Base-by-base conservation (phyloP, 2,797 vertebrate genomes). In the Takifugu rubripes region DNA sequence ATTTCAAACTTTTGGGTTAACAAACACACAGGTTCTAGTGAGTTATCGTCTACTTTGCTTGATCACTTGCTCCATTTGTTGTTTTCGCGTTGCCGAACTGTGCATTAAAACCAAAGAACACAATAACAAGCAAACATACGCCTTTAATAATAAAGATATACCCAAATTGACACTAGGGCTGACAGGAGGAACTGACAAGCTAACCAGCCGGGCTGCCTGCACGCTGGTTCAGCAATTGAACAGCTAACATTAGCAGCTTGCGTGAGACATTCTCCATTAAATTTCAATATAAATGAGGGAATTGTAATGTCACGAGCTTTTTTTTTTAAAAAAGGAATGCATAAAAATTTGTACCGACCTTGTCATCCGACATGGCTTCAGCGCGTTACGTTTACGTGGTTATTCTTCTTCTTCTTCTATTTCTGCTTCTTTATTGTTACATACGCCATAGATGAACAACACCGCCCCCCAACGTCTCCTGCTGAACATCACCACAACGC, bases 281-380 rank as follows among this genome's bases (percentile, higher is more conserved):
- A n/a, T 12, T 3, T 33, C 5, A 12, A 0, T 6, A 2, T 29
- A 24, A 29, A 7, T 25, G 12, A 6, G 2, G 5, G 5, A 2
- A 8, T 6, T 27, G 4, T 0, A 44, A 59, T 1, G 1, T 2
- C 2, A 33, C 6, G 3, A 12, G 36, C 12, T 40, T 11, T 40
- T 17, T n/a, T 0, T 29, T 3, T 16, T 1, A 1, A 21, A 21
- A 1, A 51, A 54, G 54, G 31, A n/a, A 0, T 0, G 7, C 24
- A 10, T 1, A 54, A 64, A 21, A 61, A 42, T 61, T 63, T 2
- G 7, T 49, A 63, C 79, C 62, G 47, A 88, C 86, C 86, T 86
- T 88, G 77, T 81, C 81, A 51, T 81, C 49, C 5, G 59, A 56
- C 86, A 88, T 88, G 21, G 27, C 29, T 7, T 12, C 17, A 5